Evolutionary conservation across 1,140 invertebrate species (phyloP), one percentile per base, ranked within the genome.

Genomic region (Chrysopa pallens): DNA sequence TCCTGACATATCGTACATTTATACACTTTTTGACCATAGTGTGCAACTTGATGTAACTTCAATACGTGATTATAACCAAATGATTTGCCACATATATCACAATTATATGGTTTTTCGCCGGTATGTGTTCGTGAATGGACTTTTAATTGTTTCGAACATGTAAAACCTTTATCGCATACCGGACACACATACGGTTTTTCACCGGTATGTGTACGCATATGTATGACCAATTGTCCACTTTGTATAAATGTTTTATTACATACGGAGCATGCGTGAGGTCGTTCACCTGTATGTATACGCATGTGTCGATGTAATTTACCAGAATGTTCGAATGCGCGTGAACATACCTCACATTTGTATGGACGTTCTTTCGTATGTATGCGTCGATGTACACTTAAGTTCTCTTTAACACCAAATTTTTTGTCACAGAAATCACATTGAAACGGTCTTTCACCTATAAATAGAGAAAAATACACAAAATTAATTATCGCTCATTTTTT

Each of bases 381-480:
- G 33, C 87, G 70, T n/a, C 85, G 70, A 57, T 92, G 88, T 1
- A 91, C 87, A 59, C 85, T 87, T 36, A 91, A 66, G 60, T 91
- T 91, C 58, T 90, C 86, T 58, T 91, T 92, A 2, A 90, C 86
- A 48, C 85, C 89, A 56, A 91, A 91, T 47, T 82, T 80, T 57
- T 91, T 91, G 55, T 78, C 80, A 63, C 91, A 94, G 57, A 84
- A 91, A 54, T 94, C 89, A 60, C 90, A 94, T 52, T 86, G 75
- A 52, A 83, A 88, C 1, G 82, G 82, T 41, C 78, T 76, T 55
- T 83, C 82, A 9, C 31, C 31, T 33, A 6, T 2, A 33, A 33
- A 11, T 4, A 31, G 6, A 4, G 2, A 23, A 23, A 23, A 23
- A 23, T 23, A 23, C 17, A 23, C n/a, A 23, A 23, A 23, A 23